phyloP scores from a whole-genome alignment of 2,888 invertebrate genomes.

The Drosophila rellima region DNA sequence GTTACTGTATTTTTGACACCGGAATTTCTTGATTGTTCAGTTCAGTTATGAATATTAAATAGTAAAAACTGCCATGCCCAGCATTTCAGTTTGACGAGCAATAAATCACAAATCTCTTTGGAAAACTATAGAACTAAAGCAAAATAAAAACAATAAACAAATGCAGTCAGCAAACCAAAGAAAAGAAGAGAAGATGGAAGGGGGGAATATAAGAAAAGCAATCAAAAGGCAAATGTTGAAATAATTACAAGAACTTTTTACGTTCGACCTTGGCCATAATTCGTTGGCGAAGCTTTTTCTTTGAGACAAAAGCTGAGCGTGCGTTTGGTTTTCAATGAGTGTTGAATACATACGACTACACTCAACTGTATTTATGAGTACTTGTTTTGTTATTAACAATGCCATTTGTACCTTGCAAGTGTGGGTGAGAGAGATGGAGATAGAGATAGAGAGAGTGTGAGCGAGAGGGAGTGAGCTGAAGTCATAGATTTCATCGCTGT shows the following conservation, averaged over 20 bases:
- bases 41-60: not conserved
- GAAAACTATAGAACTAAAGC: not conserved
- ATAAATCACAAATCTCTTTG: constrained; percentile 1
- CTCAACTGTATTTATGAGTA: constrained; percentile 21
- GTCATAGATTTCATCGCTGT: constrained; percentile 11
- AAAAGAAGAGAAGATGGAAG: not conserved
- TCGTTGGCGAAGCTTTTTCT: constrained; percentile 66
- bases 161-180: constrained; percentile 1
- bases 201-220: constrained; percentile 27
- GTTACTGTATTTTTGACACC: constrained; percentile 6
- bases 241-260: constrained; percentile 81
- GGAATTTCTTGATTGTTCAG: not conserved
- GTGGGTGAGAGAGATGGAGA: constrained; percentile 9
- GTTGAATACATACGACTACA: constrained; percentile 21
- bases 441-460: not conserved
- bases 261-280: constrained; percentile 78
- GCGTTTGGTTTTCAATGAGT: constrained; percentile 69
- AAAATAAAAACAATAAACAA: constrained; percentile 4
- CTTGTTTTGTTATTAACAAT: constrained; percentile 45
- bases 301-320: constrained; percentile 67
- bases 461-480: not conserved
- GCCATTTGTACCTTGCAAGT: constrained; percentile 39
- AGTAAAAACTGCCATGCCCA: constrained; percentile 1
- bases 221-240: constrained; percentile 53
- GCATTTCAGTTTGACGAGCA: not conserved